A percentile compares a stretch with the other conserved stretches of the same genome.
phyloP scores from a whole-genome alignment of 2,113 vertebrate species.

The Misgurnus mizolepis region DNA sequence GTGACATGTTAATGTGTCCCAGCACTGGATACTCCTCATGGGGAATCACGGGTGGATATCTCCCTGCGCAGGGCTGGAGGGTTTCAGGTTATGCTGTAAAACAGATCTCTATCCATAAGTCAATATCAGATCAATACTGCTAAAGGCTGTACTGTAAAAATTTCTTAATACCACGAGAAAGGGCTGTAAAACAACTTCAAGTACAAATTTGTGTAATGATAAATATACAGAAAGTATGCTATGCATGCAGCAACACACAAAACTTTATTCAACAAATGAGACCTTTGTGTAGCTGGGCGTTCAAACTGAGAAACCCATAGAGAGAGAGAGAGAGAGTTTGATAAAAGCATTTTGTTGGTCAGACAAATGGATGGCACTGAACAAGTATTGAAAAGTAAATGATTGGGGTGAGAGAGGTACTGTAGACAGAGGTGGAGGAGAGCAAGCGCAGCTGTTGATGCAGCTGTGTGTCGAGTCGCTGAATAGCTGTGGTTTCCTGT shows the following conservation, averaged over 20 bases:
- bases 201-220: background rate
- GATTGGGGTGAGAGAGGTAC: slow-evolving; percentile 16
- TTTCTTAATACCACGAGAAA: background rate
- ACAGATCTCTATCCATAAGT: slow-evolving; percentile 31
- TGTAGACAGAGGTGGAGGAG: background rate
- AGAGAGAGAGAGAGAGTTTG: background rate
- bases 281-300: too few species aligned
- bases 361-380: background rate
- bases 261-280: too few species aligned
- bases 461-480: slow-evolving; percentile 30
- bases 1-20: slow-evolving; percentile 34
- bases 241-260: too few species aligned
- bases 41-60: background rate
- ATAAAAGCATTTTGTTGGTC: slow-evolving; percentile 9
- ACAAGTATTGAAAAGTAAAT: slow-evolving; percentile 13
- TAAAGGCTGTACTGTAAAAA: slow-evolving; percentile 11
- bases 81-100: slow-evolving; percentile 33
- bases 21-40: slow-evolving; percentile 36
- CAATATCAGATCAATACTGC: slow-evolving; percentile 25
- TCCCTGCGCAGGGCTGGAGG: slow-evolving; percentile 12
- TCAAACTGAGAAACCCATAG: too few species aligned
- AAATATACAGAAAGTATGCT: background rate
- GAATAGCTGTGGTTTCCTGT: slow-evolving; percentile 50
- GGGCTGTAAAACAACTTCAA: background rate
- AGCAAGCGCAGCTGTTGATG: slow-evolving; percentile 5